These are phyloP conservation scores for Coenobita brevimanus DNA, from an alignment of 1,140 invertebrate genomes.

Conservation along the genomic window DNA sequence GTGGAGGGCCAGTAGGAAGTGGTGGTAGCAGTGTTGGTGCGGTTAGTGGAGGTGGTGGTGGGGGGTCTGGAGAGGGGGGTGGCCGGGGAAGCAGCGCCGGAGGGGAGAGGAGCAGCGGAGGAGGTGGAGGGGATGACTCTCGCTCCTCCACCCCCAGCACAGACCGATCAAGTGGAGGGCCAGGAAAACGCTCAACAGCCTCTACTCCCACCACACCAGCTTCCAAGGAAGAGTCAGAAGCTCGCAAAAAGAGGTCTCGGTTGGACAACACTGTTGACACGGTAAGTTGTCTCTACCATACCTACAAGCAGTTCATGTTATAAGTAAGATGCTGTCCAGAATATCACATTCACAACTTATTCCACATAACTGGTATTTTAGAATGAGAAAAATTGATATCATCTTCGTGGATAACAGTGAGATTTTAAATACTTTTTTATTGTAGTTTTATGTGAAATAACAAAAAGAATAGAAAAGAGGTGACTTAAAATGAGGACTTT, in stretches of 20 bases:
- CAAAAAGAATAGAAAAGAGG: no score
- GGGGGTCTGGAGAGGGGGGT: not conserved
- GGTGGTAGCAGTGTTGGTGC: not conserved
- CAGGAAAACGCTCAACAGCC: conserved; percentile 48
- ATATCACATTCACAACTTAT: no score
- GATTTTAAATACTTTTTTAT: no score
- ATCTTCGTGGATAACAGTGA: no score
- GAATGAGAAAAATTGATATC: no score
- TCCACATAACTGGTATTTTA: no score
- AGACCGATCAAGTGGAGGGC: conserved; percentile 46
- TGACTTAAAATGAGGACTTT: no score
- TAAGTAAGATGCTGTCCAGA: no score
- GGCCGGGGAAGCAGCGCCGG: not conserved
- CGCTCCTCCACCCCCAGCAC: conserved; percentile 51
- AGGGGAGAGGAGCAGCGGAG: not conserved
- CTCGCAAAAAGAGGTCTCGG: conserved; percentile 32
- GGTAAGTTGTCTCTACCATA: conserved; percentile 27
- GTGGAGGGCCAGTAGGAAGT: not conserved
- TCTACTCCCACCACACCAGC: conserved; percentile 51
- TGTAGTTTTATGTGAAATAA: no score
- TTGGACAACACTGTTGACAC: conserved; percentile 50
- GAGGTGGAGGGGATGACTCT: conserved; percentile 50
- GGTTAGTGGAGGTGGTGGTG: not conserved
- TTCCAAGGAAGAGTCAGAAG: conserved; percentile 42
- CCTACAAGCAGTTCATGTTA: no score